Evolutionary conservation across 2,113 vertebrate species (phyloP).

Genomic region (Thomomys bottae): DNA sequence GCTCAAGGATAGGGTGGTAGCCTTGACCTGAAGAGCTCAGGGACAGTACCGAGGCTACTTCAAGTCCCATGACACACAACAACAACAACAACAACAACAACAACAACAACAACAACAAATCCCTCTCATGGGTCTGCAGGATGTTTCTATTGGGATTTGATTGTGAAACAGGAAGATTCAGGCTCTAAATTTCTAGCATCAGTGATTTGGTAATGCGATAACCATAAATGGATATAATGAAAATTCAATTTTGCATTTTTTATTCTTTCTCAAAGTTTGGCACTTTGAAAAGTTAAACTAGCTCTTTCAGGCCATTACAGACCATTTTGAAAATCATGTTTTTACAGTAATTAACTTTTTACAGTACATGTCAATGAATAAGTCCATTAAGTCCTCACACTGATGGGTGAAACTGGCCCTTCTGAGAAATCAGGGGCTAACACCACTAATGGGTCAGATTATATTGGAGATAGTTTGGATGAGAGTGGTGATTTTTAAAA

Average conservation of each 20-base stretch:
- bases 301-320: conserved; percentile 9
- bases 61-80: no score
- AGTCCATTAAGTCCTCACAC: not conserved
- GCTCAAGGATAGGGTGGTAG: no score
- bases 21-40: no score
- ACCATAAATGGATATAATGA: not conserved
- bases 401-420: not conserved
- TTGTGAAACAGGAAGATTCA: not conserved
- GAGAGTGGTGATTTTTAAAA: conserved; percentile 11
- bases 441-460: not conserved
- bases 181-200: not conserved
- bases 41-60: no score
- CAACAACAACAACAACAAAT: no score
- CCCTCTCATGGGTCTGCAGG: not conserved
- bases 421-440: not conserved
- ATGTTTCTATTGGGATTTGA: not conserved
- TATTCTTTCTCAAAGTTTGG: not conserved
- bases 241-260: not conserved
- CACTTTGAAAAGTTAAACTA: conserved; percentile 11
- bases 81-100: no score
- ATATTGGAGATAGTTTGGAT: not conserved
- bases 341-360: conserved; percentile 43
- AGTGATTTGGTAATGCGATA: not conserved
- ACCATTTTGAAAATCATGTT: conserved; percentile 38
- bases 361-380: not conserved